Base-by-base conservation (phyloP, 2,888 invertebrate species). In the Magallana nippona region DNA sequence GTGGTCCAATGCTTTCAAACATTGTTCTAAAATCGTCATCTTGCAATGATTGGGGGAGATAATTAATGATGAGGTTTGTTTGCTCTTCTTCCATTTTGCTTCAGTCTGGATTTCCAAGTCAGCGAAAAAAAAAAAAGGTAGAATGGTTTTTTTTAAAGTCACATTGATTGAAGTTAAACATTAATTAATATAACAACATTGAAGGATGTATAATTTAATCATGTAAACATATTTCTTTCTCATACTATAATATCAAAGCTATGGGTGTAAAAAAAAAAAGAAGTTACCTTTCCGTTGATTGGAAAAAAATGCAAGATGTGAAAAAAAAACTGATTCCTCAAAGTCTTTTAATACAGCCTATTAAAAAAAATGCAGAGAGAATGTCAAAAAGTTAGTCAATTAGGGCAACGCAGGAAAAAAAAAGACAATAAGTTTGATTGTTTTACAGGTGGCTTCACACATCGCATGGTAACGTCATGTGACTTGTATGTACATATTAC, bases 11-110 rank as follows among this genome's bases (percentile, higher is more conserved):
- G 82, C 97, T 96, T 91, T 97, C 96, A 94, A 98, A 98, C 95
- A 98, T 96, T 88, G 97, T 96, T 93, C 97, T 97, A 84, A 98
- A 95, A 92, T 98, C 98, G 93, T 97, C 93, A 97, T 98, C 98
- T 1, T 97, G 97, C 95, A 98, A 97, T 92, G 96, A 97, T 95
- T 98, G 98, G 56, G 98, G 98, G 91, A 98, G 96, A 95, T 98
- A 98, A 95, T 98, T 98, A 92, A 98, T 97, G 90, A 98, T 98
- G 91, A 98, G 96, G 95, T 98, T 98, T 84, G 97, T 97, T 82
- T 91, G 77, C 5, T 83, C 82, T 71, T 79, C 79, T 22, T 57
- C 79, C 79, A 79, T 79, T 27, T 27, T 57, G 55, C 27, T 11
- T 22, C 27, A 71, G 27, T 71, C 71, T 71, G 71, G 71, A 71